Conservation (phyloP, 53 echinoderm and acorn worm genomes). For the Echinarachnius parma region DNA sequence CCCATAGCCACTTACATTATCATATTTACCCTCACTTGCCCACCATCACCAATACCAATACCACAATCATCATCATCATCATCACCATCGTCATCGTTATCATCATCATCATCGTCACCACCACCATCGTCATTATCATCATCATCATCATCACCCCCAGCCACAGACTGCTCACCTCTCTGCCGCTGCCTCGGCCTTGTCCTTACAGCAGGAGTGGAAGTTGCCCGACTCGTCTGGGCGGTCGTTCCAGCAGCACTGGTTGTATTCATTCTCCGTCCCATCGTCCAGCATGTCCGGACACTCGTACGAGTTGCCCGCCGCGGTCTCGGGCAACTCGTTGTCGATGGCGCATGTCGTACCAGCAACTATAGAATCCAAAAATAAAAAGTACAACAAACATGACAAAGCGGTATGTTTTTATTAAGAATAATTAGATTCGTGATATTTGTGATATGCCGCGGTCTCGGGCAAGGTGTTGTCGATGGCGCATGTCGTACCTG, state of each 20-base stretch:
- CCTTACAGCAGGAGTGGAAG: slow-evolving; percentile 74
- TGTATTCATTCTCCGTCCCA: slow-evolving; percentile 63
- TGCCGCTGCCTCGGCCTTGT: slow-evolving; percentile 31
- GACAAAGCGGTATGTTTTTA: background rate
- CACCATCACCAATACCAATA: too few species aligned
- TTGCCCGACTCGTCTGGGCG: slow-evolving; percentile 79
- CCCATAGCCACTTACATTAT: too few species aligned
- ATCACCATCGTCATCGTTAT: too few species aligned
- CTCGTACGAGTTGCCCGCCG: slow-evolving; percentile 75
- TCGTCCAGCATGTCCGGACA: slow-evolving; percentile 71
- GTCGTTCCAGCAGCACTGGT: slow-evolving; percentile 72
- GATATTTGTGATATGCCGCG: slow-evolving; percentile 14
- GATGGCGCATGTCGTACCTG: slow-evolving; percentile 58
- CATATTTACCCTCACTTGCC: too few species aligned
- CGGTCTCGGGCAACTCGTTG: slow-evolving; percentile 39
- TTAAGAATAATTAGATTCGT: background rate
- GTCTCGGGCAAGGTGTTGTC: slow-evolving; percentile 44
- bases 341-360: slow-evolving; percentile 64
- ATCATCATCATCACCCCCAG: too few species aligned
- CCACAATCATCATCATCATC: too few species aligned
- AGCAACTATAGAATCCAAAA: slow-evolving; percentile 5
- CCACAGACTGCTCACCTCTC: slow-evolving; percentile 77
- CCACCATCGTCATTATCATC: too few species aligned
- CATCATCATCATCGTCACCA: too few species aligned
- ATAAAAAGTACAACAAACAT: background rate